Base-by-base conservation (phyloP, 1,140 invertebrate genomes). In the Drosophila auraria region DNA sequence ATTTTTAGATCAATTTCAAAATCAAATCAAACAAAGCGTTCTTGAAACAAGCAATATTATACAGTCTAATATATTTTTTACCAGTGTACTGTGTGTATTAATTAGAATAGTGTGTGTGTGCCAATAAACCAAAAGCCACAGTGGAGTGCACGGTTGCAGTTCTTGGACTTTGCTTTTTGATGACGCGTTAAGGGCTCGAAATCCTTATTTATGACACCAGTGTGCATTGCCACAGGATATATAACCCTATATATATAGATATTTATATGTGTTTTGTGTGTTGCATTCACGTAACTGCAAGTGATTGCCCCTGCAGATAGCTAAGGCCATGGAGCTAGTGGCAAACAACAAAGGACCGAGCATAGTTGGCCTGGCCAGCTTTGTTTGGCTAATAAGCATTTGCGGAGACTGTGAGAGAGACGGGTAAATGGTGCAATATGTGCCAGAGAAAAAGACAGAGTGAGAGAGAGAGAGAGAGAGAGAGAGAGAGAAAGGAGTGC, bases 181-280 rank as follows among this genome's bases (percentile, higher is more conserved):
- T 65, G 71, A 68, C 65, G 81, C 71, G 58, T 66, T 45, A 66
- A 69, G 76, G 47, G 64, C 38, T 56, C 70, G 73, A 75, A 79
- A 75, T 79, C 73, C 78, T 89, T 89, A 84, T 87, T 84, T 87
- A 87, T 90, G 86, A 79, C 69, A 81, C 84, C 76, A 71, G 47
- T 70, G 84, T 76, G 84, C 68, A 66, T 89, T 78, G 45, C 63
- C 61, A 71, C 14, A 33, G 40, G 17, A 45, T 12, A 56, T 56
- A 56, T 56, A 23, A 3, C 5, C 50, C 27, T 63, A 36, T 36
- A 36, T 36, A 33, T 2, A 3, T 47, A 49, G 20, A 23, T 23
- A 20, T 36, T 36, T 23, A 57, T 57, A 25, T 20, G 54, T 68
- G 54, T 50, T 36, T 40, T n/a, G 63, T 56, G 54, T 17, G 11